Conservation (phyloP, 2,113 vertebrate species). For the Oryzias woworae region DNA sequence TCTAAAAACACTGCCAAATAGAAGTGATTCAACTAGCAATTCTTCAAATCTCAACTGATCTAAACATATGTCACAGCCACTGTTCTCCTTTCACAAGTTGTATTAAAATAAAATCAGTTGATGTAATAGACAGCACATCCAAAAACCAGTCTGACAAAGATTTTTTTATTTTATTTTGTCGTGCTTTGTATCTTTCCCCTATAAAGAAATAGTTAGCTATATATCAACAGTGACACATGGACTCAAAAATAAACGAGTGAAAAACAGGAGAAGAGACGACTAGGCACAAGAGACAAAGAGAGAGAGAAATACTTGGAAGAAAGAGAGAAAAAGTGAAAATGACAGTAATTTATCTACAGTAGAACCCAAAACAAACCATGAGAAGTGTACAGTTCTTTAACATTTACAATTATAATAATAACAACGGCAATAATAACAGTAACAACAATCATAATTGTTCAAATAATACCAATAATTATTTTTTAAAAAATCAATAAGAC, state of each 20-base stretch:
- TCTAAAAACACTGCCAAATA: conserved; percentile 42
- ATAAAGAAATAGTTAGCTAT: conserved; percentile 86
- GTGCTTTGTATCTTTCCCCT: conserved; percentile 83
- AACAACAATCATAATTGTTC: conserved; percentile 79
- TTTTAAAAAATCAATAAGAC: conserved; percentile 75
- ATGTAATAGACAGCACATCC: conserved; percentile 40
- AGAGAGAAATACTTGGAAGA: conserved; percentile 57
- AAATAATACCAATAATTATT: conserved; percentile 74
- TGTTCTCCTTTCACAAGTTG: conserved; percentile 33
- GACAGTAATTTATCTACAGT: conserved; percentile 72
- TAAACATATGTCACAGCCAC: conserved; percentile 43
- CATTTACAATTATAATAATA: conserved; percentile 83
- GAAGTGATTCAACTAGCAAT: conserved; percentile 34
- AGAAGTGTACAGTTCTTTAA: conserved; percentile 77
- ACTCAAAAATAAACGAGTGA: conserved; percentile 78
- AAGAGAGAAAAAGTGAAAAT: conserved; percentile 57
- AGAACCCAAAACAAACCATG: conserved; percentile 71
- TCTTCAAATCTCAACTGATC: conserved; percentile 48
- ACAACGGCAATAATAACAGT: conserved; percentile 80
- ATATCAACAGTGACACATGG: conserved; percentile 81
- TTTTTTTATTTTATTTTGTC: conserved; percentile 79
- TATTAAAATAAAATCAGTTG: conserved; percentile 41
- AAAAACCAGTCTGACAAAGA: conserved; percentile 34
- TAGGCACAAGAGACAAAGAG: conserved; percentile 69
- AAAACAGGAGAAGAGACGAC: conserved; percentile 70